Evolutionary conservation across 2,113 vertebrate genomes (phyloP).

Genomic region (Beaufortia kweichowensis): DNA sequence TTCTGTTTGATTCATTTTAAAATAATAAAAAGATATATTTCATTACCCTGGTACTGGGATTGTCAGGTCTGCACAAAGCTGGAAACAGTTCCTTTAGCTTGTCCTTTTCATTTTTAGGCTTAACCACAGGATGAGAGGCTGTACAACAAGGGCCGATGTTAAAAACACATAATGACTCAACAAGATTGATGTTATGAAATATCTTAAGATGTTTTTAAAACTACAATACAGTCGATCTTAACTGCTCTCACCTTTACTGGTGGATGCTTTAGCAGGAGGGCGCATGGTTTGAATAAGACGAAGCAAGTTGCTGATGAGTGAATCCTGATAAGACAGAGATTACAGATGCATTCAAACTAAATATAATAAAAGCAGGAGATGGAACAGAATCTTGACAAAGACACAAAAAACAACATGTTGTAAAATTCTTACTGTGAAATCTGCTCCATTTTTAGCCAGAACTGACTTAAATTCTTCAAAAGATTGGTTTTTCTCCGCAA

Average conservation of each 20-base stretch:
- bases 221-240: background rate
- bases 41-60: conserved; percentile 81
- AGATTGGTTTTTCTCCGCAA: conserved; percentile 85
- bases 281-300: conserved; percentile 97
- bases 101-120: conserved; percentile 86
- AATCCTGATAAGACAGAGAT: conserved; percentile 76
- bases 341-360: background rate
- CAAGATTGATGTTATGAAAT: background rate
- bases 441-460: conserved; percentile 89
- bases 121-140: conserved; percentile 65
- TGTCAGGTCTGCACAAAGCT: conserved; percentile 87
- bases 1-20: background rate
- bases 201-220: background rate
- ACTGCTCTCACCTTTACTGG: conserved; percentile 62
- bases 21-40: background rate
- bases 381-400: background rate
- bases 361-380: background rate
- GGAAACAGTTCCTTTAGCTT: conserved; percentile 90
- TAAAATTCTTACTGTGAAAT: conserved; percentile 85
- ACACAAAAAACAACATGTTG: background rate
- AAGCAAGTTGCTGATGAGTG: conserved; percentile 89
- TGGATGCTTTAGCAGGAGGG: conserved; percentile 80
- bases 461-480: conserved; percentile 89
- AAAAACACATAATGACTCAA: background rate
- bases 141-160: conserved; percentile 3